Evolutionary conservation across 2,888 invertebrate species (phyloP).

Genomic region (Amaurobius ferox): DNA sequence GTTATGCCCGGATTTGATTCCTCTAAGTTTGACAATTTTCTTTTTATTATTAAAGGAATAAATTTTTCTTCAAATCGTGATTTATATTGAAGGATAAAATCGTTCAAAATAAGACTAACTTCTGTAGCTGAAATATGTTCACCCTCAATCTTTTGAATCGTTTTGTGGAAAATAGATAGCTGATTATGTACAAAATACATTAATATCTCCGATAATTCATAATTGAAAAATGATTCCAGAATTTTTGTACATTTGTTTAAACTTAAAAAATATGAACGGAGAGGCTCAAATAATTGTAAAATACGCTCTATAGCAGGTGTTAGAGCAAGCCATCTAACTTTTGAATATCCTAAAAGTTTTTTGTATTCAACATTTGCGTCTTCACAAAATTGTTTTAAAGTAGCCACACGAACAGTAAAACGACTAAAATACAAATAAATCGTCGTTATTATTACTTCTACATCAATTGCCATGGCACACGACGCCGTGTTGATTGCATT

Average conservation of each 20-base stretch:
- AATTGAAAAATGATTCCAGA: neutral
- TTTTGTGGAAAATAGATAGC: conserved; percentile 22
- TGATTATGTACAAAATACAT: conserved; percentile 30
- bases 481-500: conserved; percentile 25
- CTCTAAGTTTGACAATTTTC: conserved; percentile 34
- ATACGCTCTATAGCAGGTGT: neutral
- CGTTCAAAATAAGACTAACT: conserved; percentile 38
- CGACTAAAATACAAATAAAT: conserved; percentile 19
- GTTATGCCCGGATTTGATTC: conserved; percentile 30
- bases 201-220: conserved; percentile 14
- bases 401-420: too few species aligned
- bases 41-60: conserved; percentile 27
- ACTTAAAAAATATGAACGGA: too few species aligned
- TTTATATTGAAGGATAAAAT: conserved; percentile 40
- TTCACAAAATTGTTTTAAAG: conserved; percentile 27
- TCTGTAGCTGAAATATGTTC: conserved; percentile 20
- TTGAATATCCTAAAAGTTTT: conserved; percentile 10
- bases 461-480: conserved; percentile 19
- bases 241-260: neutral
- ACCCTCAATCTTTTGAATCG: conserved; percentile 29
- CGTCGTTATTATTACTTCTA: conserved; percentile 26
- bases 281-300: neutral
- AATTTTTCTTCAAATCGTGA: conserved; percentile 10
- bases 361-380: conserved; percentile 14
- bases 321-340: neutral